These are phyloP conservation scores for Oplegnathus fasciatus DNA, from an alignment of 2,113 vertebrate species.

Conservation along the genomic window DNA sequence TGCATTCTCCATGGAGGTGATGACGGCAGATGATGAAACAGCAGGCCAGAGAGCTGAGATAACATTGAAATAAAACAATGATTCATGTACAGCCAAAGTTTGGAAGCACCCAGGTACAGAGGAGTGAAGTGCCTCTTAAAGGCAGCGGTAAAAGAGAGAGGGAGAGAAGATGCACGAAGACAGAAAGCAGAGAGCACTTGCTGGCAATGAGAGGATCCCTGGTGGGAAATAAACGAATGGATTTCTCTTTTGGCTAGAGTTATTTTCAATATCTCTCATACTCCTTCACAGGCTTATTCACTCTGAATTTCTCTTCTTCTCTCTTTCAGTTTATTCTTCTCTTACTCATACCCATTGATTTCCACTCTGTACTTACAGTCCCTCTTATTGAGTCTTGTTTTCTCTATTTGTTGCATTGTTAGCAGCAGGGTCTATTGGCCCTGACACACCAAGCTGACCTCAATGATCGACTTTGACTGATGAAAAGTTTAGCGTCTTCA, in stretches of 20 bases:
- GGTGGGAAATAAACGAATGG: constrained; percentile 11
- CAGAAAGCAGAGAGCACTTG: neutral
- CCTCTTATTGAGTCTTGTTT: neutral
- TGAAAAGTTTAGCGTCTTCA: too few relatives aligned
- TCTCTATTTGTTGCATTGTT: neutral
- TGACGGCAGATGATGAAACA: constrained; percentile 8
- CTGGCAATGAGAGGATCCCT: neutral
- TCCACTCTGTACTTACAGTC: neutral
- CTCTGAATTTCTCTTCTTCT: neutral
- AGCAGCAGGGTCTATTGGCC: neutral
- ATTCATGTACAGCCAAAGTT: neutral
- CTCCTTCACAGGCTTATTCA: neutral
- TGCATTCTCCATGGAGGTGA: neutral
- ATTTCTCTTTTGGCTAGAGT: constrained; percentile 5
- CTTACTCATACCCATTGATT: neutral
- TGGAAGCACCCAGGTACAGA: neutral
- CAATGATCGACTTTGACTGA: too few relatives aligned
- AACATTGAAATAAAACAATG: neutral
- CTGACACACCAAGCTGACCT: too few relatives aligned
- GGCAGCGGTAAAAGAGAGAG: neutral
- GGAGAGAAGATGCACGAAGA: neutral
- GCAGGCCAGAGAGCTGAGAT: neutral
- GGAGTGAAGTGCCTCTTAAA: neutral
- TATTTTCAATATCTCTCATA: neutral
- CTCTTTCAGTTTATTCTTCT: neutral